These are phyloP conservation scores for Sylvilagus bachmani DNA, from an alignment of 2,113 vertebrate species.

Conservation along the genomic window DNA sequence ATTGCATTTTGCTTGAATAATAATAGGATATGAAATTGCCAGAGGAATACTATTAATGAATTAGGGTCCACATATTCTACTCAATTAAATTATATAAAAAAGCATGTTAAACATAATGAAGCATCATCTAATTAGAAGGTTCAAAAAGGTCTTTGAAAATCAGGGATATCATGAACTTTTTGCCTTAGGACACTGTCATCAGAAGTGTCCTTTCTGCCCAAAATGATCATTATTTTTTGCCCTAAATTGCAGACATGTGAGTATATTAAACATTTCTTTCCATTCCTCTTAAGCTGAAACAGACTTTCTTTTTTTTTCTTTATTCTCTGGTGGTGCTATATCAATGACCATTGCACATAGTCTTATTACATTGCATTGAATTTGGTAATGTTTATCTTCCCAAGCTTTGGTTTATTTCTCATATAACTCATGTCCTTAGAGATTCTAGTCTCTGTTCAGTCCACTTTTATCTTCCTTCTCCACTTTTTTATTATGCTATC, in stretches of 20 bases:
- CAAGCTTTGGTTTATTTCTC: neutral
- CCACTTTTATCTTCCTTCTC: neutral
- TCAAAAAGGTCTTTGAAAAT: slow-evolving; percentile 75
- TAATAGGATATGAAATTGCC: slow-evolving; percentile 66
- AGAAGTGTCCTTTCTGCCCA: slow-evolving; percentile 28
- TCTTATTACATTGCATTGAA: neutral
- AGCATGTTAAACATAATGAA: slow-evolving; percentile 75
- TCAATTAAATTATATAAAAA: slow-evolving; percentile 74
- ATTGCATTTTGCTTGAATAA: slow-evolving; percentile 68
- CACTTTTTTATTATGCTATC: neutral
- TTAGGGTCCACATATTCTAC: slow-evolving; percentile 63
- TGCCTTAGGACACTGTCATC: slow-evolving; percentile 55
- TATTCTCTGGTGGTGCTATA: neutral
- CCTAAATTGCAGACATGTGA: slow-evolving; percentile 37
- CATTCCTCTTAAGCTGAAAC: neutral
- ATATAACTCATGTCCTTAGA: neutral
- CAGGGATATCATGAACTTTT: slow-evolving; percentile 46
- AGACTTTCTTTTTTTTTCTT: slow-evolving; percentile 15
- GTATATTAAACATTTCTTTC: neutral
- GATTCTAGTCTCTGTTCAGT: neutral
- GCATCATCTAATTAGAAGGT: slow-evolving; percentile 76
- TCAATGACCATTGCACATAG: neutral
- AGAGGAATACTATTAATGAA: slow-evolving; percentile 76
- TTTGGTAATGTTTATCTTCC: neutral
- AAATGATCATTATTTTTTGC: slow-evolving; percentile 68